These are phyloP conservation scores for Arion vulgaris DNA, from an alignment of 1,140 invertebrate species.

Conservation along the genomic window DNA sequence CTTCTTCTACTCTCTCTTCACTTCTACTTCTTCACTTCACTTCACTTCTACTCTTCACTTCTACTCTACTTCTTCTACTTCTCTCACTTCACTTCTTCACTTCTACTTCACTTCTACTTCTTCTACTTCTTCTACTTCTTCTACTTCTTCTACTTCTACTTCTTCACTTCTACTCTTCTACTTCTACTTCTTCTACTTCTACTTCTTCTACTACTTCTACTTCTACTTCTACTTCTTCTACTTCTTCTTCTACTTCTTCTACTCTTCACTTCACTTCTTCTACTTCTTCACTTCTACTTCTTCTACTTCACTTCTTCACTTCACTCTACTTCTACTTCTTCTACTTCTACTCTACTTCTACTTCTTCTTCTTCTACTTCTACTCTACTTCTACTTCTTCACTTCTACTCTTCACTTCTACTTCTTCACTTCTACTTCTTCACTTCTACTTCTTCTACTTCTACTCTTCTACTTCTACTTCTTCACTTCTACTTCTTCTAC, in stretches of 20 bases:
- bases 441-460: too few relatives aligned
- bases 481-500: too few relatives aligned
- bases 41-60: background rate
- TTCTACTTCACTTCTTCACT: too few relatives aligned
- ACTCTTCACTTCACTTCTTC: background rate
- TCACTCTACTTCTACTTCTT: background rate
- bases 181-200: background rate
- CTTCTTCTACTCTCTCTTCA: constrained; percentile 7
- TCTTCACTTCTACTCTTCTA: too few relatives aligned
- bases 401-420: too few relatives aligned
- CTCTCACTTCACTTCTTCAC: background rate
- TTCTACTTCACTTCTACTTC: too few relatives aligned
- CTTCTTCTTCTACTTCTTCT: constrained; percentile 16
- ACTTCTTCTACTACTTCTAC: background rate
- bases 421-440: too few relatives aligned
- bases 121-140: background rate
- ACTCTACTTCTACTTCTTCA: background rate
- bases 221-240: background rate
- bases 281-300: too few relatives aligned
- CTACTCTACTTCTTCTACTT: background rate
- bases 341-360: constrained; percentile 7
- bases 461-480: too few relatives aligned
- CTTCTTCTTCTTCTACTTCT: background rate
- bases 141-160: background rate
- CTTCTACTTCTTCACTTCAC: background rate